Evolutionary conservation across 2,888 invertebrate species (phyloP), one percentile per base, ranked within the genome.

Genomic region (Chaetogeoica ovagalla): DNA sequence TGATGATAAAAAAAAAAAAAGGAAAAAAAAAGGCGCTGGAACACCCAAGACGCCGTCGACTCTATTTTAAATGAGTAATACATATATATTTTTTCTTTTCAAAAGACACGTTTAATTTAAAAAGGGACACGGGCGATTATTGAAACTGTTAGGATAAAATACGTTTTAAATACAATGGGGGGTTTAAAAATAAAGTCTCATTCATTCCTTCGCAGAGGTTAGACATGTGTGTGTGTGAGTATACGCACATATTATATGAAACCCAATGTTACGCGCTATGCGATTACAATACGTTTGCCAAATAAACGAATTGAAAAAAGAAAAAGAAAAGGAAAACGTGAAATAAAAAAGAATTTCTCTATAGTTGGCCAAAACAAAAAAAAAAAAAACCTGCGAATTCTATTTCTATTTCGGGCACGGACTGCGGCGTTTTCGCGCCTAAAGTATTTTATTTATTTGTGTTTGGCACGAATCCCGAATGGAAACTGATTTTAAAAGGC

Each of bases 371-470:
- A 75, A 65, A 65, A 55, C 55, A 4, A 65, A n/a, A n/a, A n/a
- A n/a, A n/a, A n/a, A n/a, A n/a, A n/a, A n/a, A n/a, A n/a, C n/a
- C n/a, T n/a, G n/a, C n/a, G n/a, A n/a, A n/a, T n/a, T n/a, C n/a
- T n/a, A n/a, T n/a, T n/a, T 75, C 75, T 75, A 75, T 75, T 75
- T 75, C 66, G 75, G 59, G 66, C n/a, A n/a, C n/a, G n/a, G n/a
- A n/a, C n/a, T 68, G 30, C 43, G 21, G 55, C 9, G 21, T 65
- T 65, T 65, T 39, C 3, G 65, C 39, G 11, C 55, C 65, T 43
- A 57, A 57, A 65, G 65, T 59, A 66, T 75, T 75, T 59, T 39
- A 57, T 75, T 37, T 37, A 21, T 71, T 68, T 52, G 15, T 60
- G 6, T 43, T 43, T 75, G 75, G 75, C 75, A 30, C 57, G 59